A percentile compares a stretch with the other conserved stretches of the same genome.
Evolutionary conservation across 2,113 vertebrate genomes (phyloP).

Genomic region (Megaleporinus macrocephalus): DNA sequence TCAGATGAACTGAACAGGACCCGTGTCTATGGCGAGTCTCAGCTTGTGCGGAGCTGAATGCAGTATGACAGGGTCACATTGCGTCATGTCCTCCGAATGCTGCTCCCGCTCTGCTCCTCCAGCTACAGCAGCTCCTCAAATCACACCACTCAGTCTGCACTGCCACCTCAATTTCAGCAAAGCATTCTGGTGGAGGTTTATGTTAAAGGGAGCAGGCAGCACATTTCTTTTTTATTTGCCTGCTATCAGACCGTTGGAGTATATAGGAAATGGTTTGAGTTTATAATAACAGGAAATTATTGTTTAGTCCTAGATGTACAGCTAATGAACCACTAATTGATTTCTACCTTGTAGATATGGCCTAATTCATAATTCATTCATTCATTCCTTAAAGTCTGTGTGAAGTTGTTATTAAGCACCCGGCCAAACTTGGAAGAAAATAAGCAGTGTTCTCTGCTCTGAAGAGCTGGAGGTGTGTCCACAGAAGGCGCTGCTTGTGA

Average conservation of each 20-base stretch:
- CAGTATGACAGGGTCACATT: slow-evolving; percentile 43
- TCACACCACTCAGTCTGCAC: slow-evolving; percentile 9
- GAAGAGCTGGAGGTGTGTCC: no score
- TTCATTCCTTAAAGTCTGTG: no score
- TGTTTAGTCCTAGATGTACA: no score
- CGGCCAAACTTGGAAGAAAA: no score
- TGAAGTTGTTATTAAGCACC: no score
- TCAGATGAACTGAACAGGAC: not conserved
- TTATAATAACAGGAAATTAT: no score
- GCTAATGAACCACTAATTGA: no score
- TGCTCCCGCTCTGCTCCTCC: slow-evolving; percentile 26
- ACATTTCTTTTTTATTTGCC: not conserved
- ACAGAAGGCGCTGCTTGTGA: no score
- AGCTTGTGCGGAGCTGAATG: slow-evolving; percentile 20
- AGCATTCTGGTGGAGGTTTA: not conserved
- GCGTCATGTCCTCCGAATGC: slow-evolving; percentile 32
- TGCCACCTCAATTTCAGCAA: not conserved
- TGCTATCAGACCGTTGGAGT: not conserved
- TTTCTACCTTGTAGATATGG: no score
- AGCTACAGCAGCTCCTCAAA: slow-evolving; percentile 31
- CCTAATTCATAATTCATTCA: no score
- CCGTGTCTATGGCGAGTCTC: not conserved
- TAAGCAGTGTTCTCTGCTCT: no score
- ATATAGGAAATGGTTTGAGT: no score
- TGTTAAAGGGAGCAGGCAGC: slow-evolving; percentile 13